These are phyloP conservation scores for Drosophila nigricruria DNA, from an alignment of 2,888 invertebrate species.

Conservation along the genomic window DNA sequence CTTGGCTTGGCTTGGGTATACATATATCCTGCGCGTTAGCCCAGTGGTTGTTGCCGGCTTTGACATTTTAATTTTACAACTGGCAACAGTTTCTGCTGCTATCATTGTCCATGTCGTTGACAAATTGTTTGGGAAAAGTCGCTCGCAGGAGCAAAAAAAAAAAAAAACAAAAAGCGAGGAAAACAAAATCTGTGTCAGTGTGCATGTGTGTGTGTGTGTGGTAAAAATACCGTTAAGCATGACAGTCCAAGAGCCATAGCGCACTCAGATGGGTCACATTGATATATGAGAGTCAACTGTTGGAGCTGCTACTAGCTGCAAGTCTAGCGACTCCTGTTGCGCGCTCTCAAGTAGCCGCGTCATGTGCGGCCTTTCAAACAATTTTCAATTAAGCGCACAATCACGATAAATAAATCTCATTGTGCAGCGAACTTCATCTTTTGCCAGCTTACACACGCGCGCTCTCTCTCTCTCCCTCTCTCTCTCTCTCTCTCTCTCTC, in stretches of 20 bases:
- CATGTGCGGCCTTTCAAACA: slow-evolving; percentile 67
- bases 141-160: slow-evolving; percentile 12
- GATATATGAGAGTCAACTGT: slow-evolving; percentile 58
- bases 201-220: slow-evolving; percentile 9
- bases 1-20: neutral
- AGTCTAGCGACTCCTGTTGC: slow-evolving; percentile 64
- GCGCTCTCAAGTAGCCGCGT: slow-evolving; percentile 59
- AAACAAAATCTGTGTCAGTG: slow-evolving; percentile 63
- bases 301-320: slow-evolving; percentile 11
- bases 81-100: slow-evolving; percentile 64
- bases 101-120: slow-evolving; percentile 66
- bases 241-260: slow-evolving; percentile 33
- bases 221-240: slow-evolving; percentile 61
- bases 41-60: slow-evolving; percentile 39
- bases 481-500: no score
- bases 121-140: slow-evolving; percentile 67
- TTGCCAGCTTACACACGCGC: slow-evolving; percentile 19
- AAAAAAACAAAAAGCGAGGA: neutral
- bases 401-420: slow-evolving; percentile 81
- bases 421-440: slow-evolving; percentile 69
- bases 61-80: slow-evolving; percentile 74
- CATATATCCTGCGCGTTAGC: slow-evolving; percentile 14
- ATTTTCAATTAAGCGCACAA: slow-evolving; percentile 80
- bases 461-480: neutral
- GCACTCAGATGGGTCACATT: slow-evolving; percentile 57